These are phyloP conservation scores for Erynnis tages DNA, from an alignment of 2,888 invertebrate species.

Conservation along the genomic window DNA sequence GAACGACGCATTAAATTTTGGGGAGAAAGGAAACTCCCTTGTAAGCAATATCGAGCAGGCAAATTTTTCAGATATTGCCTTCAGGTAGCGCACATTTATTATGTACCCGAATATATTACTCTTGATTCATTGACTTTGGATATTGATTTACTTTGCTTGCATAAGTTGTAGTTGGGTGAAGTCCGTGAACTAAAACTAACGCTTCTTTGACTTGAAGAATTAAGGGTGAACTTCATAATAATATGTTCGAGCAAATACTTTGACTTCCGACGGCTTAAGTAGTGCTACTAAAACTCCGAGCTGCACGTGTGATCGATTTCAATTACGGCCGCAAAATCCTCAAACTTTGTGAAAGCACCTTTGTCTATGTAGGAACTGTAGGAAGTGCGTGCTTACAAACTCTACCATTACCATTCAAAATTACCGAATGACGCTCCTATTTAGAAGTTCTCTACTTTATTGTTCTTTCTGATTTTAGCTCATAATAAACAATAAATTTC, in stretches of 20 bases:
- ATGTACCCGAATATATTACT: conserved; percentile 82
- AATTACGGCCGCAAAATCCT: conserved; percentile 12
- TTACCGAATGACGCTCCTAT: neutral
- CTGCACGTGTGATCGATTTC: conserved; percentile 7
- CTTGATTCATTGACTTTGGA: conserved; percentile 81
- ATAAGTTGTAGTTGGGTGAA: conserved; percentile 73
- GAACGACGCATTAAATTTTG: conserved; percentile 81
- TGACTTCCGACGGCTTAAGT: conserved; percentile 6
- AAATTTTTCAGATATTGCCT: conserved; percentile 82
- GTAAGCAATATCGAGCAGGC: conserved; percentile 82
- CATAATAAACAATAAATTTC: no score
- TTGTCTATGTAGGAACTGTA: conserved; percentile 36
- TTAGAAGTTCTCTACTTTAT: neutral
- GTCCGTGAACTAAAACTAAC: conserved; percentile 54
- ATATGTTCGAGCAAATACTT: conserved; percentile 27
- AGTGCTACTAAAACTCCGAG: conserved; percentile 5
- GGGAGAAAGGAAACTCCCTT: conserved; percentile 81
- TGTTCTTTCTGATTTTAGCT: no score
- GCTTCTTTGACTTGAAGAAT: conserved; percentile 59
- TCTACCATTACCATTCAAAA: conserved; percentile 6
- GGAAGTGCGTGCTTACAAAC: conserved; percentile 17
- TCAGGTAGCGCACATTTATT: conserved; percentile 82
- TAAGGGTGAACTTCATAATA: conserved; percentile 45
- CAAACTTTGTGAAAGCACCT: conserved; percentile 15
- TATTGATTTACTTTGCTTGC: conserved; percentile 81